Percentiles rank a stretch among this genome's conserved stretches.
These are phyloP conservation scores for Nowickia ferox DNA, from an alignment of 2,888 invertebrate species.

Conservation along the genomic window DNA sequence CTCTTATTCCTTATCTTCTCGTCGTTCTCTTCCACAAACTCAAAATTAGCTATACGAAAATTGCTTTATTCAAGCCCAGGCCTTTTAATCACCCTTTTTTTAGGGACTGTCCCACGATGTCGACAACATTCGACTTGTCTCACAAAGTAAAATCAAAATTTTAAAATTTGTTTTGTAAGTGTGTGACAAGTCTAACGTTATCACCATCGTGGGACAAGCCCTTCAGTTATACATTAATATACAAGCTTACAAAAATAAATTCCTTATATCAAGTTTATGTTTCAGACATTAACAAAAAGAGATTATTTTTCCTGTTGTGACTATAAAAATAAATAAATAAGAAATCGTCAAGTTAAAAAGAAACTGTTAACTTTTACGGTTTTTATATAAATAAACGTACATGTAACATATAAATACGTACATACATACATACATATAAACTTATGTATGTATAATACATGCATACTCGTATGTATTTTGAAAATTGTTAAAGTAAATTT, in stretches of 20 bases:
- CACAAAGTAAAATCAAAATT: too few relatives aligned
- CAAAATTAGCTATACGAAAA: too few relatives aligned
- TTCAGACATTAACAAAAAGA: constrained; percentile 31
- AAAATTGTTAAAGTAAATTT: constrained; percentile 11
- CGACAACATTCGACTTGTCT: too few relatives aligned
- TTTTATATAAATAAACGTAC: constrained; percentile 13
- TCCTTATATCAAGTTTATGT: constrained; percentile 31
- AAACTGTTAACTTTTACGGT: constrained; percentile 62
- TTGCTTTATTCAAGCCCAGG: too few relatives aligned
- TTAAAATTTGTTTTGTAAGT: too few relatives aligned
- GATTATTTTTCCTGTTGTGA: constrained; percentile 48
- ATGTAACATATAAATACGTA: background rate
- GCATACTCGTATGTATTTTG: constrained; percentile 6
- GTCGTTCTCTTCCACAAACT: too few relatives aligned
- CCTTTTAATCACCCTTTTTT: too few relatives aligned
- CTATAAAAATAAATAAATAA: constrained; percentile 13
- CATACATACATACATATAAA: background rate
- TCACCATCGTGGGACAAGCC: too few relatives aligned
- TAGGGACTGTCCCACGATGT: too few relatives aligned
- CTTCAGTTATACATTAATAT: background rate
- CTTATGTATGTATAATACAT: background rate
- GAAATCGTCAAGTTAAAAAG: constrained; percentile 29
- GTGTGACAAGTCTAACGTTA: too few relatives aligned
- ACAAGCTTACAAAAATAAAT: constrained; percentile 30
- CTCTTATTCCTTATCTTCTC: too few relatives aligned